Conservation (phyloP, 2,113 vertebrate genomes). For the Peromyscus leucopus region DNA sequence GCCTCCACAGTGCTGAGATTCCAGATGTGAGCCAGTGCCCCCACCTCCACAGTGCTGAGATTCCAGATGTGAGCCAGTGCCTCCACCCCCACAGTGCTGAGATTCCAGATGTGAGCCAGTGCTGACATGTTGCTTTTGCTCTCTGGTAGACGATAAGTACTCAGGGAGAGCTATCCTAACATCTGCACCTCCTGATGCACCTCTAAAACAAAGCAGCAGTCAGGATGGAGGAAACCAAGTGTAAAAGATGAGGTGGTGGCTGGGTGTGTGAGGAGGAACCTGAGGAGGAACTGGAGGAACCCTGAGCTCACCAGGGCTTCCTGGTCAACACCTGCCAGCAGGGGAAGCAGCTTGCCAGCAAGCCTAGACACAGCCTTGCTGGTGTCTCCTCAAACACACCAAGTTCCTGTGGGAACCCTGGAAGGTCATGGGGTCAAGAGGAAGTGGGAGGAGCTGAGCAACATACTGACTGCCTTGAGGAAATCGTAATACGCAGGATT, state of each 20-base stretch:
- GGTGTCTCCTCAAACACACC: background rate
- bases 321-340: background rate
- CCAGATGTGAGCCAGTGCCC: too few species aligned
- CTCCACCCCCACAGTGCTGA: background rate
- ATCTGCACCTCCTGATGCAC: constrained; percentile 67
- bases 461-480: background rate
- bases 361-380: background rate
- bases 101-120: background rate
- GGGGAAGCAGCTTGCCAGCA: background rate
- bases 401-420: background rate
- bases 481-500: background rate
- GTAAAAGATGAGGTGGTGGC: constrained; percentile 47
- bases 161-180: constrained; percentile 66
- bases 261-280: background rate
- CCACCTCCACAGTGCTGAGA: background rate
- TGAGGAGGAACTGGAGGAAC: background rate
- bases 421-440: background rate
- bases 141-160: constrained; percentile 74
- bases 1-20: too few species aligned
- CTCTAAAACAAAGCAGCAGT: constrained; percentile 42
- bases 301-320: background rate
- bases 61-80: background rate
- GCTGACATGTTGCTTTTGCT: constrained; percentile 39
- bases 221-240: constrained; percentile 23
- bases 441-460: background rate